Evolutionary conservation across 2,113 vertebrate species (phyloP).

Genomic region (Colinus virginianus): DNA sequence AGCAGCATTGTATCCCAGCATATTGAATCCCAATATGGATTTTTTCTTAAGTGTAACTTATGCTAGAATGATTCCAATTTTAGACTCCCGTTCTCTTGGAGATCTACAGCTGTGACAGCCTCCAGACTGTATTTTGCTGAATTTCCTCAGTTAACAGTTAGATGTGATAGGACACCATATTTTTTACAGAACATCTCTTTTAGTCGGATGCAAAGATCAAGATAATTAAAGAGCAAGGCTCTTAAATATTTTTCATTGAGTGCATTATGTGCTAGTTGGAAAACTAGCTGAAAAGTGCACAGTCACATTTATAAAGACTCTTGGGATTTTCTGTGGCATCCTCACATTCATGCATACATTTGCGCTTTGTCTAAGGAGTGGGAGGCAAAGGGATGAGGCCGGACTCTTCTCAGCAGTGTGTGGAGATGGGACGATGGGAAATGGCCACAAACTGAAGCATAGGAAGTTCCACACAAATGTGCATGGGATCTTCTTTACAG

Average conservation of each 20-base stretch:
- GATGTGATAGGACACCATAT: neutral
- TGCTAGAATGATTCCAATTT: neutral
- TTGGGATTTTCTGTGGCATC: neutral
- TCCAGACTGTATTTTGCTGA: neutral
- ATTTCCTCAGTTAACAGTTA: slow-evolving; percentile 21
- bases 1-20: neutral
- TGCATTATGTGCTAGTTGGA: neutral
- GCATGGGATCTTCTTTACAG: too few relatives aligned
- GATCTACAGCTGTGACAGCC: neutral
- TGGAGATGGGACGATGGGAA: too few relatives aligned
- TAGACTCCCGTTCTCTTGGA: neutral
- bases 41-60: neutral
- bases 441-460: too few relatives aligned
- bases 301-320: accelerated
- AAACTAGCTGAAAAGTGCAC: neutral
- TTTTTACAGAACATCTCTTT: neutral
- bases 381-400: too few relatives aligned
- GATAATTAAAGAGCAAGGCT: neutral
- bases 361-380: neutral
- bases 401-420: too few relatives aligned
- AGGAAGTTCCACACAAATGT: too few relatives aligned
- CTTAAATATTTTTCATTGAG: neutral
- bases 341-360: neutral
- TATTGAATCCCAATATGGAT: neutral
- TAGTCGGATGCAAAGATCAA: neutral